phyloP scores from a whole-genome alignment of 2,113 vertebrate genomes.

The Gyps fulvus region DNA sequence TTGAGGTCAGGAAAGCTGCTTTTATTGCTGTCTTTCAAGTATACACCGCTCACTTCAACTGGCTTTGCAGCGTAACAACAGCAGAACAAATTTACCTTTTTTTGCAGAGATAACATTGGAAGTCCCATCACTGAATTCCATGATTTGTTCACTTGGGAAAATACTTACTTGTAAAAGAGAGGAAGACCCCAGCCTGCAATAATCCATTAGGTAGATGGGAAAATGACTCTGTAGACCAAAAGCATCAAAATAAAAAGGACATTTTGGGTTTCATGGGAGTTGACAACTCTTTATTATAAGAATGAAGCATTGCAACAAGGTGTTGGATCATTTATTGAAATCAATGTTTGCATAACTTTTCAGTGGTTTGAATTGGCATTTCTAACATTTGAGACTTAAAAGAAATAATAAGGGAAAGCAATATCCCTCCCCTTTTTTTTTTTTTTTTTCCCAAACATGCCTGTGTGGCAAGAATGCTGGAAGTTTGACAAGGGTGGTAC shows the following conservation, averaged over 20 bases:
- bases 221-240: neutral
- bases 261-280: neutral
- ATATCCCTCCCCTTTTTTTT: neutral
- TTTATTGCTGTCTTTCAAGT: conserved; percentile 20
- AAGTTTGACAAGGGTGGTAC: conserved; percentile 6
- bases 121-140: neutral
- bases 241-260: conserved; percentile 20
- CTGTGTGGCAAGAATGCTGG: neutral
- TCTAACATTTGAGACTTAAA: conserved; percentile 10
- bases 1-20: neutral
- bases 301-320: conserved; percentile 57
- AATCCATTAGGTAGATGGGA: neutral
- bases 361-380: neutral
- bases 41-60: neutral
- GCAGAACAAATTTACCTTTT: neutral
- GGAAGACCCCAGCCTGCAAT: neutral
- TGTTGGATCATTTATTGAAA: conserved; percentile 50
- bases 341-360: conserved; percentile 56
- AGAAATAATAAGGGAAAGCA: conserved; percentile 20
- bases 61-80: neutral
- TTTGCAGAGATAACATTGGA: neutral
- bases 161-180: neutral
- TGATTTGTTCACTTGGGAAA: neutral
- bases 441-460: neutral
- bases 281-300: conserved; percentile 64